These are phyloP conservation scores for Volucella inanis DNA, from an alignment of 2,888 invertebrate species.

Conservation along the genomic window DNA sequence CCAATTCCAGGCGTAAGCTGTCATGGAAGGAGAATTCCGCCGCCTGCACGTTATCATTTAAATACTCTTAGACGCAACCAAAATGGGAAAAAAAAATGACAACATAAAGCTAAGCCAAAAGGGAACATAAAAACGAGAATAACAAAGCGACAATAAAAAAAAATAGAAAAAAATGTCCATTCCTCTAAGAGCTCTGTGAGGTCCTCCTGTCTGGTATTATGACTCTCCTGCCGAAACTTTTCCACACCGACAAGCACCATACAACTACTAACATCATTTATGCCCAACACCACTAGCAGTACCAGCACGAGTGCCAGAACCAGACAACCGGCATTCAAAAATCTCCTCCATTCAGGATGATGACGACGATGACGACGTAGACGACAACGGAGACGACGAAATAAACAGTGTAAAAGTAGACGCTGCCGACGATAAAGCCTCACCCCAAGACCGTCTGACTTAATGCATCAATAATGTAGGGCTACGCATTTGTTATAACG, in stretches of 20 bases:
- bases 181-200: constrained; percentile 41
- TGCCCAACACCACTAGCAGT: constrained; percentile 30
- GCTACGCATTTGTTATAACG: constrained; percentile 73
- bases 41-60: constrained; percentile 27
- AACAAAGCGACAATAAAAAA: constrained; percentile 38
- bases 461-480: constrained; percentile 73
- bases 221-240: constrained; percentile 67
- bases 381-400: constrained; percentile 28
- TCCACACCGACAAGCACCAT: constrained; percentile 31
- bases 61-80: background rate
- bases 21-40: background rate
- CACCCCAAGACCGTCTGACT: constrained; percentile 70
- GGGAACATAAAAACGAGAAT: constrained; percentile 42
- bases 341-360: constrained; percentile 38
- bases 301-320: background rate
- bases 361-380: constrained; percentile 22
- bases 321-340: constrained; percentile 56
- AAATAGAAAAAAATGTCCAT: constrained; percentile 7
- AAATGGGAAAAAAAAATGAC: background rate
- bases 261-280: constrained; percentile 15
- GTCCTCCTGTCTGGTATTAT: constrained; percentile 70
- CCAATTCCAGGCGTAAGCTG: background rate
- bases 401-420: background rate
- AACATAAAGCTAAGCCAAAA: constrained; percentile 14
- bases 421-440: constrained; percentile 25